Conservation (phyloP, 1,140 invertebrate genomes). For the Acromyrmex echinatior region DNA sequence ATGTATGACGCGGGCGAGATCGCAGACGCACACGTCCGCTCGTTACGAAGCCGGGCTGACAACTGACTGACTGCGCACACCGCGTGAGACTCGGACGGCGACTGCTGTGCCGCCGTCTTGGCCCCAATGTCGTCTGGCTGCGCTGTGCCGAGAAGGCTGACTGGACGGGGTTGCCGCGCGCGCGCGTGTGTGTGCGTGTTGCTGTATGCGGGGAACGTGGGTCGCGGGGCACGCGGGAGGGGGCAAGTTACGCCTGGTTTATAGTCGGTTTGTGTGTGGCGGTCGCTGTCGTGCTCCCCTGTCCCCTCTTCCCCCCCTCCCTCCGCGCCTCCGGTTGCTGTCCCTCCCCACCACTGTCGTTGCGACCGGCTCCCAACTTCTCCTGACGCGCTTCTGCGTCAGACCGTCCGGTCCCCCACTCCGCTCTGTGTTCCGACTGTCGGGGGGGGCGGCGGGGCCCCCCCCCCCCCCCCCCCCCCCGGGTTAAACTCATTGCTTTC, state of each 20-base stretch:
- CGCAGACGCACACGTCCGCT: slow-evolving; percentile 74
- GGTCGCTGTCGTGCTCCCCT: not conserved
- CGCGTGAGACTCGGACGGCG: slow-evolving; percentile 75
- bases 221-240: slow-evolving; percentile 19
- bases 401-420: slow-evolving; percentile 31
- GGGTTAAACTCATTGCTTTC: no score
- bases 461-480: not conserved
- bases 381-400: slow-evolving; percentile 63
- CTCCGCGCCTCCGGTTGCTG: not conserved
- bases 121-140: slow-evolving; percentile 81
- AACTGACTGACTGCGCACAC: slow-evolving; percentile 83
- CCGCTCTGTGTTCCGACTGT: no score
- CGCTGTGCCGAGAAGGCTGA: slow-evolving; percentile 74
- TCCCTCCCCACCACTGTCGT: not conserved
- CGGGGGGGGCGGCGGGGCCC: no score
- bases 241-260: slow-evolving; percentile 77
- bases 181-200: not conserved
- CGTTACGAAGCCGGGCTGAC: slow-evolving; percentile 80
- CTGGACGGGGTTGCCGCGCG: slow-evolving; percentile 58
- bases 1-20: not conserved
- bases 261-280: slow-evolving; percentile 71
- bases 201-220: not conserved
- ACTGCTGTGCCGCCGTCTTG: slow-evolving; percentile 72
- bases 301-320: not conserved
- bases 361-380: not conserved